phyloP scores from a whole-genome alignment of 2,888 invertebrate genomes.

The Molorchus minor region DNA sequence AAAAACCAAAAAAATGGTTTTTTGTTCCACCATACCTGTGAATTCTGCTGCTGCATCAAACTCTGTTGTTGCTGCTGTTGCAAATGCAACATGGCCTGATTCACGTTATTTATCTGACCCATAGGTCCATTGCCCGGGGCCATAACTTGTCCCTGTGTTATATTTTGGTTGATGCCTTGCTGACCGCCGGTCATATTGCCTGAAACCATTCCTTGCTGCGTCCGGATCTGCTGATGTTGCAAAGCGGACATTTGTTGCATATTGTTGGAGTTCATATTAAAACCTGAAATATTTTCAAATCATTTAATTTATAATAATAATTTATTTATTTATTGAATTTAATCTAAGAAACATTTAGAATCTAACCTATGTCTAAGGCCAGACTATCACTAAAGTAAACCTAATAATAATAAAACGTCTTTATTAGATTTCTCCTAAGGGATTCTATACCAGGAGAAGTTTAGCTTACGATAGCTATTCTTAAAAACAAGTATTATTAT shows the following conservation, averaged over 20 bases:
- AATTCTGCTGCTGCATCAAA: conserved; percentile 62
- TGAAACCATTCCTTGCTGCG: conserved; percentile 60
- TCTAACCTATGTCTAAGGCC: no score
- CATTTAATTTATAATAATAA: conserved; percentile 3
- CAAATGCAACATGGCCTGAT: conserved; percentile 65
- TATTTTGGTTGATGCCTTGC: conserved; percentile 46
- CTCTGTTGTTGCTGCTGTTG: conserved; percentile 66
- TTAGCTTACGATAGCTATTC: no score
- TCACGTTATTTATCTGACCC: conserved; percentile 60
- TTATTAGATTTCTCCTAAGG: no score
- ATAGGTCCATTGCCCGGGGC: conserved; percentile 54
- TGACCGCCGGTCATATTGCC: conserved; percentile 42
- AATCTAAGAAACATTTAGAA: no score
- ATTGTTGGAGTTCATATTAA: conserved; percentile 50
- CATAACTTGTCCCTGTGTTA: conserved; percentile 53
- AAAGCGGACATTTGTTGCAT: conserved; percentile 61
- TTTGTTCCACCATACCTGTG: conserved; percentile 62
- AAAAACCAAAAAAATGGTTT: no score
- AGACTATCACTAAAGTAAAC: no score
- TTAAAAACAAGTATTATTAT: no score
- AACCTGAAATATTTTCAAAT: conserved; percentile 39
- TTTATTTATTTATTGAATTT: no score
- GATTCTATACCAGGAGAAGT: no score
- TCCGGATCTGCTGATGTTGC: conserved; percentile 64
- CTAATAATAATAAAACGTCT: no score